Conservation (phyloP, 2,113 vertebrate species). For the Tiliqua scincoides region DNA sequence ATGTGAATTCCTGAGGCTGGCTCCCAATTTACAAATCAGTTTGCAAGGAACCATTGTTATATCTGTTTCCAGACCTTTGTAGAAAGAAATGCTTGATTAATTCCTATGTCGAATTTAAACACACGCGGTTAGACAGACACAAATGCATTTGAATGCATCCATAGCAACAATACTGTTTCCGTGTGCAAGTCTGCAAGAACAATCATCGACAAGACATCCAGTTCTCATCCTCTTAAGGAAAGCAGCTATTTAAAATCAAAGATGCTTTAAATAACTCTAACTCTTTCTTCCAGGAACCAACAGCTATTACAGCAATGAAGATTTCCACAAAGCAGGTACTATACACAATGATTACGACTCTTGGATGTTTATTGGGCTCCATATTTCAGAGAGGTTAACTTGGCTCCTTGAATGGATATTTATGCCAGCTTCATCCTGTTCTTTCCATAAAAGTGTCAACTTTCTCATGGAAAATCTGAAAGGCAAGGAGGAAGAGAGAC, state of each 20-base stretch:
- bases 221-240: not conserved
- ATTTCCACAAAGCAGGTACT: conserved; percentile 97
- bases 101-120: not conserved
- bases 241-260: not conserved
- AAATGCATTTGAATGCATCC: conserved; percentile 21
- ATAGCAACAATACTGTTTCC: conserved; percentile 1
- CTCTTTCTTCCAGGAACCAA: conserved; percentile 84
- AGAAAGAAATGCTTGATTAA: not conserved
- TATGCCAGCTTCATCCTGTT: conserved; percentile 50
- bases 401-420: conserved; percentile 54
- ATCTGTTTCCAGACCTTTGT: not conserved
- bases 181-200: not conserved
- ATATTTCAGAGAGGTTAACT: conserved; percentile 58
- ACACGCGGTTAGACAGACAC: not conserved
- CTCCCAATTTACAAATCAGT: not conserved
- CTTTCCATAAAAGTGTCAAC: conserved; percentile 58
- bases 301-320: conserved; percentile 91
- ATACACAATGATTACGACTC: conserved; percentile 59
- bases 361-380: conserved; percentile 58
- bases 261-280: conserved; percentile 9
- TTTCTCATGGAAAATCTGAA: conserved; percentile 56
- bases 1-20: not conserved
- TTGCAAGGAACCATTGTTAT: not conserved
- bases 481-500: conserved; percentile 3
- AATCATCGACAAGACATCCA: not conserved